A percentile compares a stretch with the other conserved stretches of the same genome.
phyloP scores from a whole-genome alignment of 2,797 vertebrate species.

The Parotocinclus haroldoi region DNA sequence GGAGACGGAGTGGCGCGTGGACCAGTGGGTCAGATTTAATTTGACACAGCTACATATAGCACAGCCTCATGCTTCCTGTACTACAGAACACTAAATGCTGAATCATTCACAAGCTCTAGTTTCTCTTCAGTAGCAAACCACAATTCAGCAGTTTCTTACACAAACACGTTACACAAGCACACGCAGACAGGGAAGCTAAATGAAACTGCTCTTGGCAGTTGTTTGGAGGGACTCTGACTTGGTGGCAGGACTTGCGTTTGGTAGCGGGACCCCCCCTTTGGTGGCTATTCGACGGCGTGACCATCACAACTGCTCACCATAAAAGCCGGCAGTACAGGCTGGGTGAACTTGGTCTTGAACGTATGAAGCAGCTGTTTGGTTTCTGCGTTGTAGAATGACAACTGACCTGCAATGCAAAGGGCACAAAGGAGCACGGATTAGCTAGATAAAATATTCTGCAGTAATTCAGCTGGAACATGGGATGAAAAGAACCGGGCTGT shows the following conservation, averaged over 20 bases:
- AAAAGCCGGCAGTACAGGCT: constrained; percentile 88
- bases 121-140: constrained; percentile 21
- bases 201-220: too few species aligned
- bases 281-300: too few species aligned
- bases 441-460: background rate
- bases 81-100: background rate
- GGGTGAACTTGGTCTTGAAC: constrained; percentile 88
- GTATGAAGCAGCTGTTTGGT: constrained; percentile 82
- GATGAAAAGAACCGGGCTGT: constrained; percentile 2
- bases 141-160: background rate
- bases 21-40: constrained; percentile 25
- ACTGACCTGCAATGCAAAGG: constrained; percentile 72
- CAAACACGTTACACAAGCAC: too few species aligned
- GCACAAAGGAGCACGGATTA: constrained; percentile 8
- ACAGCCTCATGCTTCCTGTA: constrained; percentile 4
- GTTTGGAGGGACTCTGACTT: too few species aligned
- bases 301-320: constrained; percentile 74
- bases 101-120: background rate
- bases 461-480: constrained; percentile 5
- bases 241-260: too few species aligned
- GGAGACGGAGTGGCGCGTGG: constrained; percentile 4
- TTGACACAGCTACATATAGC: constrained; percentile 28
- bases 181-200: too few species aligned
- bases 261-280: too few species aligned
- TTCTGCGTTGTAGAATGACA: constrained; percentile 84